phyloP scores from a whole-genome alignment of 1,140 invertebrate genomes.

The Oedothorax gibbosus region DNA sequence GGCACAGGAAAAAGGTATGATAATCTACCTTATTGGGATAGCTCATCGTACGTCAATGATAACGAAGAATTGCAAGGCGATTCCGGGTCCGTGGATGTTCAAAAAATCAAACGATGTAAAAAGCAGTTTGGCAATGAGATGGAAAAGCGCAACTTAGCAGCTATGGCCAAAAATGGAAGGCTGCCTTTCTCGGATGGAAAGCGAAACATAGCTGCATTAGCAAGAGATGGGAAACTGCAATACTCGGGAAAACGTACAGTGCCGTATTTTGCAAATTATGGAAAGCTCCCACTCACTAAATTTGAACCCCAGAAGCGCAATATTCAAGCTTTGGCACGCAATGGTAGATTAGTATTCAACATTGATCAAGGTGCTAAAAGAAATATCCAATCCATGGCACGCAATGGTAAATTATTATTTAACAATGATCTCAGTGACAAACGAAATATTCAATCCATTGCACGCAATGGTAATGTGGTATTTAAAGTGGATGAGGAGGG shows the following conservation, averaged over 20 bases:
- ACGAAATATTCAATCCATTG: not conserved
- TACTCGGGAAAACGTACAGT: constrained; percentile 37
- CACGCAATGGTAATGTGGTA: constrained; percentile 9
- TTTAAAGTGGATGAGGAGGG: not conserved
- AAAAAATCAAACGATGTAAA: constrained; percentile 29
- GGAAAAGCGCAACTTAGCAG: not conserved
- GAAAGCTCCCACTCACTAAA: not conserved
- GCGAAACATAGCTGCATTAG: constrained; percentile 15
- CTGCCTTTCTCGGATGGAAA: not conserved
- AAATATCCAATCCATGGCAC: constrained; percentile 2
- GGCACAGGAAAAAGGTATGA: constrained; percentile 42
- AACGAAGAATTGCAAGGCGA: constrained; percentile 15
- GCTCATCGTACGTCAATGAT: not conserved
- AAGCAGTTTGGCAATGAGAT: constrained; percentile 3
- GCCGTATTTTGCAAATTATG: constrained; percentile 31
- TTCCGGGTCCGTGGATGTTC: not conserved
- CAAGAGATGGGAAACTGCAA: constrained; percentile 11
- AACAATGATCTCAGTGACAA: not conserved
- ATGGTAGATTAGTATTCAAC: constrained; percentile 10
- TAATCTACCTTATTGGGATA: constrained; percentile 3
- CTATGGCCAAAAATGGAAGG: not conserved
- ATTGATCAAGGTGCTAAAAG: not conserved
- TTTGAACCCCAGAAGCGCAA: constrained; percentile 7
- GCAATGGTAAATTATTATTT: not conserved
- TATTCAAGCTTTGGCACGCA: constrained; percentile 13